Base-by-base conservation (phyloP, 2,888 invertebrate genomes). In the Scaptodrosophila latifasciaeformis region DNA sequence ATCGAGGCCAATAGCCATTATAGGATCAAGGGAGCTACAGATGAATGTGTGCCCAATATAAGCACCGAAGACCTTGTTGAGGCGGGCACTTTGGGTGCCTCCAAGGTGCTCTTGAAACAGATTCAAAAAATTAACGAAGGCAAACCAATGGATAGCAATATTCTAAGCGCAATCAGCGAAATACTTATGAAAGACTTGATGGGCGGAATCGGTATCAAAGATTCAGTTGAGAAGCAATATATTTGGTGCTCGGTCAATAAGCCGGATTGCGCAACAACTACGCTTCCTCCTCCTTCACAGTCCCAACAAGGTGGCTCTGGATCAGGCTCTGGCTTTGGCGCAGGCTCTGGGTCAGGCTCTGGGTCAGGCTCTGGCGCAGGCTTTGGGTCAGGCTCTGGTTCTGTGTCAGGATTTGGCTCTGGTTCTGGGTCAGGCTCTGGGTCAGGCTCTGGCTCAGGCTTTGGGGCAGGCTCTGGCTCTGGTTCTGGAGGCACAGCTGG, bases 61-160 rank as follows among this genome's bases (percentile, higher is more conserved):
- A 17, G 13, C 29, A 61, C 39, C 7, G 15, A 50, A 1, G 56
- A 62, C 2, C 1, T 64, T 1, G 7, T 49, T 5, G 29, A 65
- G 2, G 0, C 18, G 1, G 17, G 55, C 3, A 1, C 44, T 9
- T 0, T 18, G 0, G 44, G 29, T 1, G 45, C 49, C 1, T 1
- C 30, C 3, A 48, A 51, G 1, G n/a, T 13, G 2, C 1, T 63
- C 1, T 2, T 58, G 2, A 9, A 3, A 1, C 27, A 54, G 27
- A 1, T 63, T 0, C 43, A 47, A 18, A 1, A 2, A 5, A 30
- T n/a, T 10, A 58, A 37, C 31, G 2, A 12, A 1, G 35, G 30
- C 0, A 0, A 3, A 0, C 35, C 63, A 0, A 1, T 63, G 4
- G 9, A 10, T n/a, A 6, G 31, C 0, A 10, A 40, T 3, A 0